Evolutionary conservation across 2,888 invertebrate genomes (phyloP).

Genomic region (Lochmaea crataegi): DNA sequence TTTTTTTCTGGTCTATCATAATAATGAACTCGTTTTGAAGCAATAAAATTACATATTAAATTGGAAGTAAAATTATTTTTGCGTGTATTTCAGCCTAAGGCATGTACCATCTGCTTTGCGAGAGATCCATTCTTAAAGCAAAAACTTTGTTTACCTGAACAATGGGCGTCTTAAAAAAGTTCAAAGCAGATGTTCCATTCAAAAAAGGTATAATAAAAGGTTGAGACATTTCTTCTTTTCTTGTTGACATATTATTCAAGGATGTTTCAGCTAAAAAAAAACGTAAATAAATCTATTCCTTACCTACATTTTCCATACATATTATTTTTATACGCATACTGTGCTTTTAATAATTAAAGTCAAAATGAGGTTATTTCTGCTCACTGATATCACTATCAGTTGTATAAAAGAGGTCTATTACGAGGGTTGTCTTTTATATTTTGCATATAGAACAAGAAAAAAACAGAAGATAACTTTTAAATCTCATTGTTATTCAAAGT

Average conservation of each 20-base stretch:
- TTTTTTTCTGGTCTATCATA: no score
- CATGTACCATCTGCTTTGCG: conserved; percentile 11
- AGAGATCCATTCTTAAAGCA: neutral
- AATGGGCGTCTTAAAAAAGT: conserved; percentile 8
- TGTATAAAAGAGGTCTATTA: no score
- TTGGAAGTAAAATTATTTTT: conserved; percentile 15
- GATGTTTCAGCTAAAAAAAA: neutral
- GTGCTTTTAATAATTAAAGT: no score
- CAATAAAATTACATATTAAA: neutral
- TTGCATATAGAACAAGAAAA: no score
- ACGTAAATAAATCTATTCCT: neutral
- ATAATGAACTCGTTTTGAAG: no score
- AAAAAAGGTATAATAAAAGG: neutral
- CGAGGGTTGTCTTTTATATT: no score
- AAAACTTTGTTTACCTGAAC: conserved; percentile 15
- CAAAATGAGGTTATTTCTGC: no score
- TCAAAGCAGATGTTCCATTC: conserved; percentile 9
- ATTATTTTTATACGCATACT: no score
- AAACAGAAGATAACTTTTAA: no score
- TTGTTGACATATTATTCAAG: neutral
- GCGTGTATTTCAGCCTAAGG: neutral
- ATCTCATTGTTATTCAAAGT: no score
- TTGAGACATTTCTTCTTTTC: neutral
- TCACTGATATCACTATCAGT: no score
- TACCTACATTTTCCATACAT: no score